phyloP scores from a whole-genome alignment of 1,140 invertebrate species.

The Bombus turneri region DNA sequence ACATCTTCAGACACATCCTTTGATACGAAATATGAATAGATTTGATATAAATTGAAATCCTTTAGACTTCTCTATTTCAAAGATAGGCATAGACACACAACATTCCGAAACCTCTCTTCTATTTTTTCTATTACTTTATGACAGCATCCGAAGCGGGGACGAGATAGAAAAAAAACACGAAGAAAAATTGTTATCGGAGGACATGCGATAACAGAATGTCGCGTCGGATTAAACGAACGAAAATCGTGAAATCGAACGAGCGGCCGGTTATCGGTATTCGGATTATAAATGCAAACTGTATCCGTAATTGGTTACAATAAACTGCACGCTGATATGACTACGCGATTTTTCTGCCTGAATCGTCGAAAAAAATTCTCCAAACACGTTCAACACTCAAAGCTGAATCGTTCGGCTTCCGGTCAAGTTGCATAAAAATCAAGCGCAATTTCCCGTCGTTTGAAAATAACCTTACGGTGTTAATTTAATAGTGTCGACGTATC shows the following conservation, averaged over 20 bases:
- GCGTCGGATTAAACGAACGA: constrained; percentile 30
- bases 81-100: too few species aligned
- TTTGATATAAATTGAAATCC: too few species aligned
- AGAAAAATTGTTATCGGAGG: constrained; percentile 19
- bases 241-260: constrained; percentile 5
- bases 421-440: not conserved
- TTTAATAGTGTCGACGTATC: constrained; percentile 16
- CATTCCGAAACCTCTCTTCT: too few species aligned
- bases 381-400: too few species aligned
- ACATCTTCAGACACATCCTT: too few species aligned
- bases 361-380: not conserved
- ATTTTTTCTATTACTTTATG: too few species aligned
- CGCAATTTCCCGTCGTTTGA: not conserved
- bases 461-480: constrained; percentile 41
- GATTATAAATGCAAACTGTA: constrained; percentile 46
- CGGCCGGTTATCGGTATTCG: constrained; percentile 33
- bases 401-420: too few species aligned
- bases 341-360: constrained; percentile 3
- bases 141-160: too few species aligned
- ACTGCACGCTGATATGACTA: not conserved
- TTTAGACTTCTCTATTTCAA: too few species aligned
- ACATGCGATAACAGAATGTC: constrained; percentile 18
- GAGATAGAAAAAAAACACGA: not conserved
- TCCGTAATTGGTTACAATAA: constrained; percentile 39
- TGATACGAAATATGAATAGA: too few species aligned